Conservation (phyloP, 2,797 vertebrate species). For the Microtus obscurus region DNA sequence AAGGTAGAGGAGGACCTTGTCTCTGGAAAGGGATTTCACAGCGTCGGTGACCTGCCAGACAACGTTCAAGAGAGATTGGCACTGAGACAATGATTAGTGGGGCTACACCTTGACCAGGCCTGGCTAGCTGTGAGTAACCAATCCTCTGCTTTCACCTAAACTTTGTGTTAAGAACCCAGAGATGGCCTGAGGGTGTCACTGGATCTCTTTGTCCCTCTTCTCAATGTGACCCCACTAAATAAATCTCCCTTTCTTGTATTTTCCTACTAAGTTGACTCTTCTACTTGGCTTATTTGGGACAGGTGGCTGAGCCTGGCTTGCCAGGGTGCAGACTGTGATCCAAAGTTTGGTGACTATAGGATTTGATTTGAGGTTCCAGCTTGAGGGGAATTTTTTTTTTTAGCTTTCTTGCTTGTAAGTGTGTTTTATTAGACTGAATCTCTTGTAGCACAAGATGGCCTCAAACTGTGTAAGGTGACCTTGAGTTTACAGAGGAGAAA, state of each 20-base stretch:
- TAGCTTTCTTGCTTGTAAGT: neutral
- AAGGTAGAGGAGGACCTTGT: neutral
- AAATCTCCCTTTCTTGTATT: neutral
- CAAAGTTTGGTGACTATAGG: neutral
- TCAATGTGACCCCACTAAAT: neutral
- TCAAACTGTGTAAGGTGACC: neutral
- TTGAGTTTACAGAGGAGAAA: neutral
- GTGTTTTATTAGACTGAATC: neutral
- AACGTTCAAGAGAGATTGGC: neutral
- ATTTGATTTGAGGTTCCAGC: neutral
- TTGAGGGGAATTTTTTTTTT: slow-evolving; percentile 9
- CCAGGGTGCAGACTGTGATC: neutral
- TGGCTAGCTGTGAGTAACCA: neutral
- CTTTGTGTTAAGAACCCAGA: neutral
- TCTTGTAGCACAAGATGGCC: neutral
- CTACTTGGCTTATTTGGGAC: neutral
- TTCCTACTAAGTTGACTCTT: neutral
- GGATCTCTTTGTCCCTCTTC: neutral
- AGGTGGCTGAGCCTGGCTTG: neutral
- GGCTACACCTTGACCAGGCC: neutral
- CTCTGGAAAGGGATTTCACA: neutral
- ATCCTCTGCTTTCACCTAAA: neutral
- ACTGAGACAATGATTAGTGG: neutral
- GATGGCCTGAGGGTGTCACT: neutral
- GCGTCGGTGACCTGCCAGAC: neutral